Percentiles rank a stretch among this genome's conserved stretches.
These are phyloP conservation scores for Drosophila mauritiana DNA, from an alignment of 1,140 invertebrate species.

Conservation along the genomic window DNA sequence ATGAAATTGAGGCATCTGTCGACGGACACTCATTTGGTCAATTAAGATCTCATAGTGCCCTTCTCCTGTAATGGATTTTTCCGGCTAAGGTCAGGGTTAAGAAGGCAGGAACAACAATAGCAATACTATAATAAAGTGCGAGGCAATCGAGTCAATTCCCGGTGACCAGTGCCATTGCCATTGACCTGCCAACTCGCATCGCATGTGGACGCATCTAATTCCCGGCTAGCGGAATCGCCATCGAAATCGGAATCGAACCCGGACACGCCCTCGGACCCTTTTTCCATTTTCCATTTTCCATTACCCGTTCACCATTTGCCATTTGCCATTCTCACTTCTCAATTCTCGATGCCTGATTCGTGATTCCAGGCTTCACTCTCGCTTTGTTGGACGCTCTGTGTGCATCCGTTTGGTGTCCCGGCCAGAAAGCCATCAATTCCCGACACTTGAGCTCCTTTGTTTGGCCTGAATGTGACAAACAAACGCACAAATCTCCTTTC, in stretches of 20 bases:
- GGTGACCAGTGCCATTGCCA: constrained; percentile 4
- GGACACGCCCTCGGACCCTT: constrained; percentile 19
- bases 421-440: constrained; percentile 37
- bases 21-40: constrained; percentile 8
- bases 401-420: constrained; percentile 16
- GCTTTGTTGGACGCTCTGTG: constrained; percentile 14
- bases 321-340: background rate
- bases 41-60: constrained; percentile 17
- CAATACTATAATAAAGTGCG: background rate
- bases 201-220: constrained; percentile 40
- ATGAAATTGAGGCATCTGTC: constrained; percentile 32
- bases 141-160: constrained; percentile 26
- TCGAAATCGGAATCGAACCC: constrained; percentile 2
- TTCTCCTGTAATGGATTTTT: background rate
- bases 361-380: background rate
- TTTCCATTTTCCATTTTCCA: constrained; percentile 4
- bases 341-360: background rate
- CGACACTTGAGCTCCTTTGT: constrained; percentile 24
- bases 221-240: constrained; percentile 18
- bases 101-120: no score
- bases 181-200: constrained; percentile 27
- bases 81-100: constrained; percentile 30
- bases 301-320: no score
- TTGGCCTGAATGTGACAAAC: constrained; percentile 12
- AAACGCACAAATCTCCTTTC: constrained; percentile 20